Conservation (phyloP, 2,888 invertebrate species). For the Drosophila diplacantha region DNA sequence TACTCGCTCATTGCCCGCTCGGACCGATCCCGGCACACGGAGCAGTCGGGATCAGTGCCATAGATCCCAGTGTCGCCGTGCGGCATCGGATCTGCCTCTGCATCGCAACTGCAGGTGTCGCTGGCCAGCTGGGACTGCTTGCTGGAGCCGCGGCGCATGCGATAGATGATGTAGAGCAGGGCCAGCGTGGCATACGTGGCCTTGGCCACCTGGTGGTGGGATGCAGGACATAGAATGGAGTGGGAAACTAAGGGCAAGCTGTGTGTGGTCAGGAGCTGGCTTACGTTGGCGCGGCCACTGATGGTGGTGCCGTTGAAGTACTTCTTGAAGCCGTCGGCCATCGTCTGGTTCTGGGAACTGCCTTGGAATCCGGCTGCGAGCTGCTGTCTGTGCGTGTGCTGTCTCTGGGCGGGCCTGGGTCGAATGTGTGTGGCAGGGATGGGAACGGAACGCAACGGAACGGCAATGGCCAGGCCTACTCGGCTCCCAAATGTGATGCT, state of each 20-base stretch:
- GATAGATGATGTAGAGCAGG: slow-evolving; percentile 59
- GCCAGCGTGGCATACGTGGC: slow-evolving; percentile 66
- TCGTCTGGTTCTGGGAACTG: slow-evolving; percentile 11
- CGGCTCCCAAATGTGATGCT: neutral
- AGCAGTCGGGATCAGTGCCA: slow-evolving; percentile 43
- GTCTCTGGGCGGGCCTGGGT: slow-evolving; percentile 15
- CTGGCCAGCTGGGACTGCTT: slow-evolving; percentile 14
- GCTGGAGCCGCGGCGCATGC: slow-evolving; percentile 42
- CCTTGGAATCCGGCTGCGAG: slow-evolving; percentile 4
- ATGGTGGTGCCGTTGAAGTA: slow-evolving; percentile 61
- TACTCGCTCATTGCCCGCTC: slow-evolving; percentile 39
- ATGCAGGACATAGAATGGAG: no score
- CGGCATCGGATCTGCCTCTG: neutral
- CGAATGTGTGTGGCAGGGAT: neutral
- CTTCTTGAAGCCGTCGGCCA: slow-evolving; percentile 53
- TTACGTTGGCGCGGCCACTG: slow-evolving; percentile 69
- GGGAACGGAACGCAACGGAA: neutral
- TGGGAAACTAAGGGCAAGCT: neutral
- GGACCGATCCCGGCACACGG: slow-evolving; percentile 48
- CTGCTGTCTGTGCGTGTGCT: slow-evolving; percentile 5
- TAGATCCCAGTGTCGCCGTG: neutral
- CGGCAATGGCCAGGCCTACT: slow-evolving; percentile 14
- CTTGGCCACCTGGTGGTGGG: slow-evolving; percentile 25
- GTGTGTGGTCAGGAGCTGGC: neutral
- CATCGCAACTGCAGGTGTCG: slow-evolving; percentile 44